Evolutionary conservation across 2,888 invertebrate species (phyloP).

Genomic region (Mimas tiliae): DNA sequence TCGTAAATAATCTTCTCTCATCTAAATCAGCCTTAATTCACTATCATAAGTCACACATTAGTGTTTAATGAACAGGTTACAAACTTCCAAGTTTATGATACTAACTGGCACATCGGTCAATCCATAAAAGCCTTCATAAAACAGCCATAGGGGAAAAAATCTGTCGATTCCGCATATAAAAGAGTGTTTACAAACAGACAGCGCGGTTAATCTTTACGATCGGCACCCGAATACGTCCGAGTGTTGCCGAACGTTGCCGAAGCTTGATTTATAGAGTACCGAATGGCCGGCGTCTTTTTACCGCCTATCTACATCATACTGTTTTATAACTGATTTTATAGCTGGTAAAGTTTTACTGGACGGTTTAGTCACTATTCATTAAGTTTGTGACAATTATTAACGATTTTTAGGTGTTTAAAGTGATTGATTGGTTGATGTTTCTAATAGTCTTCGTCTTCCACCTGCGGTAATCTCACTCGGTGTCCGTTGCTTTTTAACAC

Average conservation of each 20-base stretch:
- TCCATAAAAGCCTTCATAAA: conserved; percentile 59
- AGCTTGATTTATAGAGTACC: conserved; percentile 74
- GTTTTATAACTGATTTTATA: conserved; percentile 83
- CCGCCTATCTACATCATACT: conserved; percentile 69
- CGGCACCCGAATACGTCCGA: conserved; percentile 64
- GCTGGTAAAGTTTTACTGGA: conserved; percentile 78
- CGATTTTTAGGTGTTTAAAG: conserved; percentile 12
- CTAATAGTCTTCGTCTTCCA: no score
- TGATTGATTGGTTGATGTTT: conserved; percentile 30
- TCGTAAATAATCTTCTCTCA: no score
- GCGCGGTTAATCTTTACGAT: conserved; percentile 75
- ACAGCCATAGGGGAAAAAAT: conserved; percentile 54
- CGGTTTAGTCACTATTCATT: conserved; percentile 30
- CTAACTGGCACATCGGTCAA: conserved; percentile 43
- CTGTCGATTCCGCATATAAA: conserved; percentile 69
- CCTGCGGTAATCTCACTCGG: no score
- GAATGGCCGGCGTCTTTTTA: conserved; percentile 78
- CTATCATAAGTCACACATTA: no score
- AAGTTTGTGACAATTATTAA: conserved; percentile 37
- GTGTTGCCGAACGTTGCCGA: conserved; percentile 62
- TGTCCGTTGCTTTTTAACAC: no score
- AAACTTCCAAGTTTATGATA: conserved; percentile 11
- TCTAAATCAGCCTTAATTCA: no score
- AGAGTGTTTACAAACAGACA: conserved; percentile 76
- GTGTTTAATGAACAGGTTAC: background rate